Conservation (phyloP, 2,797 vertebrate genomes). For the Lagodon rhomboides region DNA sequence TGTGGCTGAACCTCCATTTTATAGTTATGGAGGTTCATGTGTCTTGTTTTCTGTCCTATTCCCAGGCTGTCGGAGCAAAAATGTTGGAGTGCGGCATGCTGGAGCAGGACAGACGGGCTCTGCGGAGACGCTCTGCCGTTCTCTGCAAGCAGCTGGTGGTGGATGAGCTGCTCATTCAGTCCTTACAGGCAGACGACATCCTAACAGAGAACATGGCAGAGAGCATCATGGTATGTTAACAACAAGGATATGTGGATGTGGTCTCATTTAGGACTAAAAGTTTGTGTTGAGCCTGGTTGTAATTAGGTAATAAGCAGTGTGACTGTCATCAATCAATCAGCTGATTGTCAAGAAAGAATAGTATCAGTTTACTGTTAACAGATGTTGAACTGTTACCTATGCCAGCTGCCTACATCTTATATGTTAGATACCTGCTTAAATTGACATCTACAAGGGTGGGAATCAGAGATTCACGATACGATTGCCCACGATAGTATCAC, state of each 20-base stretch:
- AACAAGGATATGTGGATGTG: not conserved
- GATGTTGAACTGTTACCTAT: not conserved
- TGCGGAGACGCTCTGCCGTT: constrained; percentile 66
- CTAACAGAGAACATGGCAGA: constrained; percentile 87
- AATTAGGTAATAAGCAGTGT: not conserved
- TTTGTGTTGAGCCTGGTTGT: too few species aligned
- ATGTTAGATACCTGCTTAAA: not conserved
- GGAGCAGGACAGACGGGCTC: constrained; percentile 70
- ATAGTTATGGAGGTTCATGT: not conserved
- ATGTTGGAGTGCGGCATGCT: constrained; percentile 86
- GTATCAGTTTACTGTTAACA: not conserved
- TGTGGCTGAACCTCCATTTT: not conserved
- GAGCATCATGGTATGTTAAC: constrained; percentile 80
- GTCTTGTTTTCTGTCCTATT: not conserved
- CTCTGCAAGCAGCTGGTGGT: constrained; percentile 85
- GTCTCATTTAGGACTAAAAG: not conserved
- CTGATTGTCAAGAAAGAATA: not conserved
- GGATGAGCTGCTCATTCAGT: constrained; percentile 84
- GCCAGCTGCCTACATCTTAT: not conserved
- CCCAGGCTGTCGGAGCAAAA: constrained; percentile 19
- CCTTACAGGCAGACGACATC: constrained; percentile 79
- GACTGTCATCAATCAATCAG: not conserved
- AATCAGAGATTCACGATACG: too few species aligned
- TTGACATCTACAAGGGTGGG: too few species aligned
- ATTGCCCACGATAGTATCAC: too few species aligned